phyloP scores from a whole-genome alignment of 2,888 invertebrate genomes.

The Melipona beecheii region DNA sequence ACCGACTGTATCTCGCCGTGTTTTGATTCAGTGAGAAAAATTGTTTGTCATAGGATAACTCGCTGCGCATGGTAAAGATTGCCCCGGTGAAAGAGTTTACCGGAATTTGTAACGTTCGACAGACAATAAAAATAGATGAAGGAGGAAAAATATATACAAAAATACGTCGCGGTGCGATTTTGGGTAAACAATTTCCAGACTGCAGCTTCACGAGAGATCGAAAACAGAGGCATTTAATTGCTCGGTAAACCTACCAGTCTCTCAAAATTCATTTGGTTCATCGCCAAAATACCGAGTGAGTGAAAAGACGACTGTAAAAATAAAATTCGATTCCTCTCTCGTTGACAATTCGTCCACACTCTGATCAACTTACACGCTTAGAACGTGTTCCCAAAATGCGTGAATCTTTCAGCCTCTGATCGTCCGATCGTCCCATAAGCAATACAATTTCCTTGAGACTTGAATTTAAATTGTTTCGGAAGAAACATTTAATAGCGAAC shows the following conservation, averaged over 20 bases:
- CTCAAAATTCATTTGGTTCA: neutral
- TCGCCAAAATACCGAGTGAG: neutral
- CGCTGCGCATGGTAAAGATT: too few species aligned
- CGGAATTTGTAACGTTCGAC: too few species aligned
- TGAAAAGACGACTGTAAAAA: neutral
- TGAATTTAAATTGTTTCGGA: too few species aligned
- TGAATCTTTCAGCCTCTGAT: too few species aligned
- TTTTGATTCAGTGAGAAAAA: too few species aligned
- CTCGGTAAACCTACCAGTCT: neutral
- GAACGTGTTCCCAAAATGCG: too few species aligned
- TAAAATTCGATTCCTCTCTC: neutral
- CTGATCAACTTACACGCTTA: neutral
- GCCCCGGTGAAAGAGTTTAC: neutral
- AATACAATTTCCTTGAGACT: too few species aligned
- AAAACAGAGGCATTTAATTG: neutral
- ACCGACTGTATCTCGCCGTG: too few species aligned
- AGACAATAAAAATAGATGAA: neutral
- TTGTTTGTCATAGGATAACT: too few species aligned
- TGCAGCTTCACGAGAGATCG: neutral
- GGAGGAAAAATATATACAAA: rapidly evolving
- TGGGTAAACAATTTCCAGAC: neutral
- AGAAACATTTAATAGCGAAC: too few species aligned
- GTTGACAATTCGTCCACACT: neutral
- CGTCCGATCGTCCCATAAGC: too few species aligned
- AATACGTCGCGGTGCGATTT: neutral